Conservation (phyloP, 1,140 invertebrate genomes). For the Drosophila murphyi region DNA sequence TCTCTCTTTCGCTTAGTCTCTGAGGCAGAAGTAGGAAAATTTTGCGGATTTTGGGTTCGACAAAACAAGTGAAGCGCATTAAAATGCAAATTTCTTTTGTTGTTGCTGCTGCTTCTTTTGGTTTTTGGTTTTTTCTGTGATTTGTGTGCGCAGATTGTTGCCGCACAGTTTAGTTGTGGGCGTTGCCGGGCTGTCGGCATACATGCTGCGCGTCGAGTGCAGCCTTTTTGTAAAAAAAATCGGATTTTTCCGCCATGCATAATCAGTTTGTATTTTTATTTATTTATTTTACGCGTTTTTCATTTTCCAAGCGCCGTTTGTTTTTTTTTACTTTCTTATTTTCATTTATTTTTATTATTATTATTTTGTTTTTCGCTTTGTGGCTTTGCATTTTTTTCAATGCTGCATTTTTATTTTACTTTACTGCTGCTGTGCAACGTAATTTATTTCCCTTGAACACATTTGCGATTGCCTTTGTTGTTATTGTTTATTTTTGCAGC, state of each 20-base stretch:
- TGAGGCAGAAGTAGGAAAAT: slow-evolving; percentile 34
- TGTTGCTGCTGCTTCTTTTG: slow-evolving; percentile 31
- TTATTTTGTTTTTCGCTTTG: slow-evolving; percentile 61
- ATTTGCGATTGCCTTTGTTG: slow-evolving; percentile 64
- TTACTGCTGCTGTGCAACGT: slow-evolving; percentile 68
- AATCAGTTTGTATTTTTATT: slow-evolving; percentile 81
- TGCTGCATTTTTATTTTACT: slow-evolving; percentile 26
- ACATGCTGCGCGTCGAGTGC: slow-evolving; percentile 38
- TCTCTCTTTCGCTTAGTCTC: slow-evolving; percentile 18
- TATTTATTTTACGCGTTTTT: slow-evolving; percentile 82
- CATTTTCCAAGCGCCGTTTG: slow-evolving; percentile 60
- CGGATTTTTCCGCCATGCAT: slow-evolving; percentile 79
- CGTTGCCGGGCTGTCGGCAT: slow-evolving; percentile 49
- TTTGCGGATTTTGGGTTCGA: slow-evolving; percentile 44
- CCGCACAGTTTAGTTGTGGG: slow-evolving; percentile 73
- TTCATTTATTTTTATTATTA: slow-evolving; percentile 56
- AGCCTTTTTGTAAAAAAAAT: slow-evolving; percentile 53
- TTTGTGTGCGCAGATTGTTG: slow-evolving; percentile 60
- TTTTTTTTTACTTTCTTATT: slow-evolving; percentile 35
- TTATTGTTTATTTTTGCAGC: slow-evolving; percentile 27
- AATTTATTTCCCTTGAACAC: slow-evolving; percentile 82
- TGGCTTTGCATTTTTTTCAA: slow-evolving; percentile 36
- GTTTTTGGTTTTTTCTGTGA: slow-evolving; percentile 57
- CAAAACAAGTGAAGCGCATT: slow-evolving; percentile 81
- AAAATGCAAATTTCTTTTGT: slow-evolving; percentile 75